Percentiles rank a stretch among this genome's conserved stretches.
Conservation (phyloP, 2,797 vertebrate species). For the Ispidina picta region DNA sequence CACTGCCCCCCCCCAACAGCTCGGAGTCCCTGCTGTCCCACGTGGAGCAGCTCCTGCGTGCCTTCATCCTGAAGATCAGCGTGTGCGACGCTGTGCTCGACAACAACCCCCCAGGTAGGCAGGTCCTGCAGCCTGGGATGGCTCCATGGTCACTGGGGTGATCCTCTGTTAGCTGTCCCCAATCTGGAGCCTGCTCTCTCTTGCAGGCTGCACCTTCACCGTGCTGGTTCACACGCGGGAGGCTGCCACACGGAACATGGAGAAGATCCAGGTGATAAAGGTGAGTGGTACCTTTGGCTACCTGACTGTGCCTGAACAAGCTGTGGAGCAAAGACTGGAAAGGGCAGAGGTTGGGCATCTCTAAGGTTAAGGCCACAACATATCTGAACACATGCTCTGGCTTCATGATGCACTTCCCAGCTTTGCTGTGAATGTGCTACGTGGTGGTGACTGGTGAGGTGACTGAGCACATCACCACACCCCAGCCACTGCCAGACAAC, state of each 20-base stretch:
- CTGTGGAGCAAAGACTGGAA: neutral
- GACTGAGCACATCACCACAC: neutral
- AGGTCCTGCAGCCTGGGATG: rapidly evolving
- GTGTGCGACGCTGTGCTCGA: conserved; percentile 95
- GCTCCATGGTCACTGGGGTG: rapidly evolving
- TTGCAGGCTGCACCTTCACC: conserved; percentile 92
- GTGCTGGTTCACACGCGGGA: conserved; percentile 96
- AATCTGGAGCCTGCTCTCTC: neutral
- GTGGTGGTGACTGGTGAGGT: neutral
- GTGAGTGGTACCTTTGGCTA: conserved; percentile 66
- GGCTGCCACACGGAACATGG: conserved; percentile 95
- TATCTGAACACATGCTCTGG: rapidly evolving
- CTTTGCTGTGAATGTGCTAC: neutral
- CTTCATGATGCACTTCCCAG: neutral
- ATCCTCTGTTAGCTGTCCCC: neutral
- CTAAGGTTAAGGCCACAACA: neutral
- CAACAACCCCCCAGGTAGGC: conserved; percentile 93
- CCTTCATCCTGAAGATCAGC: conserved; percentile 97
- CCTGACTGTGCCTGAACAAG: neutral
- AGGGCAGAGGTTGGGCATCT: neutral
- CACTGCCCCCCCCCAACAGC: conserved; percentile 68
- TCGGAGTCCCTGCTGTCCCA: conserved; percentile 93
- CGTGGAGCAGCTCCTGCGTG: conserved; percentile 93
- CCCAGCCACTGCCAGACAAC: neutral
- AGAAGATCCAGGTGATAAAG: conserved; percentile 99